phyloP scores from a whole-genome alignment of 2,113 vertebrate species.

The Hyperopisus bebe region DNA sequence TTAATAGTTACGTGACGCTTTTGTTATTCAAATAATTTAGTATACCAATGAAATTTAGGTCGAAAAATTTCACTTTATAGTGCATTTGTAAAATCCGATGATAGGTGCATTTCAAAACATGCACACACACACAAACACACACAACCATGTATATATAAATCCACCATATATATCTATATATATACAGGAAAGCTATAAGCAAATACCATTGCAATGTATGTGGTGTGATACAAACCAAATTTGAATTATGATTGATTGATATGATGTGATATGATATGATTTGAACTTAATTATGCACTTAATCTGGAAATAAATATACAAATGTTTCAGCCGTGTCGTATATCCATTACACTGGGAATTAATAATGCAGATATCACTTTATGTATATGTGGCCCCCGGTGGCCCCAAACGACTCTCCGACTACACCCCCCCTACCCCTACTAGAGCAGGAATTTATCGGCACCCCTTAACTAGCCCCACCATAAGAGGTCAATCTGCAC shows the following conservation, averaged over 20 bases:
- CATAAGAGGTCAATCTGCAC: too few species aligned
- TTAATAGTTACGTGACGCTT: too few species aligned
- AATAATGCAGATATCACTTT: neutral
- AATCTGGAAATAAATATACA: neutral
- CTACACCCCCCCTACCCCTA: too few species aligned
- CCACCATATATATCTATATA: too few species aligned
- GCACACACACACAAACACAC: too few species aligned
- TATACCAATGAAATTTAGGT: neutral
- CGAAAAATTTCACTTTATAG: neutral
- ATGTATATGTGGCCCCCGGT: too few species aligned
- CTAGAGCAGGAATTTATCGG: too few species aligned
- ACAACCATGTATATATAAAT: too few species aligned
- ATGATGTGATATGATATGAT: too few species aligned
- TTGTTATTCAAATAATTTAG: too few species aligned
- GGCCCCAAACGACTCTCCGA: too few species aligned
- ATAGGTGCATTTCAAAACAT: neutral
- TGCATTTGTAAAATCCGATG: neutral
- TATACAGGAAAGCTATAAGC: neutral
- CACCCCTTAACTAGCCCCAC: too few species aligned
- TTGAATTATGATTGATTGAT: neutral
- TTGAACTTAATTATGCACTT: neutral
- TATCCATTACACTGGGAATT: fast-evolving
- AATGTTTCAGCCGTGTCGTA: neutral
- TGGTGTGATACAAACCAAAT: neutral
- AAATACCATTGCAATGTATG: neutral